These are phyloP conservation scores for Euzetes globulus DNA, from an alignment of 2,888 invertebrate species.

Conservation along the genomic window DNA sequence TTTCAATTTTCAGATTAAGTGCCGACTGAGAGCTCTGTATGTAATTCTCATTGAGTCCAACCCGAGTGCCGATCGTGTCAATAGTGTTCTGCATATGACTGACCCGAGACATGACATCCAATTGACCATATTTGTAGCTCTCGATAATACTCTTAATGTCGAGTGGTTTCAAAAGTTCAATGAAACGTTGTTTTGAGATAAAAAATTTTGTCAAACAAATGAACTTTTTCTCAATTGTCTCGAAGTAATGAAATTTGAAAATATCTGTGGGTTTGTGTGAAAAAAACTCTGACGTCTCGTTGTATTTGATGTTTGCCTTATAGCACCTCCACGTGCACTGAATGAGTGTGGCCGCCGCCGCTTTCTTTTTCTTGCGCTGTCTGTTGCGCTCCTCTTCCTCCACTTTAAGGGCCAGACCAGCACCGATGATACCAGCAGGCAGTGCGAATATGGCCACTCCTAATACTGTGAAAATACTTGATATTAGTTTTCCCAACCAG, in stretches of 20 bases:
- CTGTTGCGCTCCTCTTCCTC: conserved; percentile 34
- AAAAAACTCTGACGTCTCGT: conserved; percentile 16
- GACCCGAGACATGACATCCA: conserved; percentile 30
- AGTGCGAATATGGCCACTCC: conserved; percentile 34
- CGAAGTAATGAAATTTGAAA: conserved; percentile 20
- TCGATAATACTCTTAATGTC: conserved; percentile 33
- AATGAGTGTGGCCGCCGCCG: conserved; percentile 30
- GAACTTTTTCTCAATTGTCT: conserved; percentile 31
- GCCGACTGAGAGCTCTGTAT: not conserved
- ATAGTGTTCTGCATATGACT: conserved; percentile 21
- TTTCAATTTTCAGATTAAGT: not conserved
- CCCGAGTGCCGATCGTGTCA: conserved; percentile 18
- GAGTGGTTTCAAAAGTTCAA: conserved; percentile 23
- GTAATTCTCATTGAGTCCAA: conserved; percentile 4
- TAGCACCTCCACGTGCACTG: conserved; percentile 34
- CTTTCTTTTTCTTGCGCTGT: conserved; percentile 30
- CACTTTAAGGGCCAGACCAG: conserved; percentile 32
- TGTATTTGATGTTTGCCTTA: conserved; percentile 18
- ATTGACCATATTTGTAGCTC: conserved; percentile 34
- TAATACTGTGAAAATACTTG: conserved; percentile 29
- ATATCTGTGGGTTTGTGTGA: conserved; percentile 31
- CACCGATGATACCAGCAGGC: conserved; percentile 35
- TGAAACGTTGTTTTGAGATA: conserved; percentile 28
- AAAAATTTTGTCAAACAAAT: conserved; percentile 16
- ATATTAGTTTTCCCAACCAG: conserved; percentile 30